Base-by-base conservation (phyloP, 2,113 vertebrate species). In the Psilopogon haemacephalus region DNA sequence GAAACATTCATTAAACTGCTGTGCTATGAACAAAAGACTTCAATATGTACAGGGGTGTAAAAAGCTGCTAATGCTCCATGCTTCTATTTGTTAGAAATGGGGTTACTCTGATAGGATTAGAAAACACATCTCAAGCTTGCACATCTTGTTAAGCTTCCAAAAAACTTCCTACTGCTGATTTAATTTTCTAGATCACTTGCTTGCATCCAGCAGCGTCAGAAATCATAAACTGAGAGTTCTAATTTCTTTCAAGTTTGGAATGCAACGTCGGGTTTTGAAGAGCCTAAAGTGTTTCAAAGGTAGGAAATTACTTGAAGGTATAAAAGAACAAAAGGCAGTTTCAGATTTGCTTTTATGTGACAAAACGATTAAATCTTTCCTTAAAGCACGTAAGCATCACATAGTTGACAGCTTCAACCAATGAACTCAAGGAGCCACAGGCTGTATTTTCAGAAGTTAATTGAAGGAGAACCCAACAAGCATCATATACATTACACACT, bases 51-150 rank as follows among this genome's bases (percentile, higher is more conserved):
- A 74, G 28, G 68, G 48, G 73, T 90, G 54, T 58, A 93, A 94
- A 76, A 92, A 78, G 65, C 55, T 50, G 18, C 54, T 86, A 79
- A 81, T 82, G 81, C 30, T 28, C 74, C 60, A 9, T 79, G 69
- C 46, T 92, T 85, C 67, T 38, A 28, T 74, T 88, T 68, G 13
- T 71, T 58, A 90, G 82, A 94, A 87, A 64, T 12, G 9, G 87
- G 68, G 87, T 94, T 84, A 80, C 42, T 92, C 89, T 94, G 91
- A 95, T 74, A 91, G 91, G 93, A 94, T 95, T 95, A 96, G n/a
- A 91, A 92, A 92, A 80, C 24, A 55, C 60, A 86, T 71, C 84
- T 56, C 56, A 56, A 42, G 46, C 18, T 82, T 80, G 68, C 68
- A 92, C 32, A 80, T 56, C 70, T 77, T 93, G 78, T 56, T 85